phyloP scores from a whole-genome alignment of 2,888 invertebrate species.

The Ceraclea dissimilis region DNA sequence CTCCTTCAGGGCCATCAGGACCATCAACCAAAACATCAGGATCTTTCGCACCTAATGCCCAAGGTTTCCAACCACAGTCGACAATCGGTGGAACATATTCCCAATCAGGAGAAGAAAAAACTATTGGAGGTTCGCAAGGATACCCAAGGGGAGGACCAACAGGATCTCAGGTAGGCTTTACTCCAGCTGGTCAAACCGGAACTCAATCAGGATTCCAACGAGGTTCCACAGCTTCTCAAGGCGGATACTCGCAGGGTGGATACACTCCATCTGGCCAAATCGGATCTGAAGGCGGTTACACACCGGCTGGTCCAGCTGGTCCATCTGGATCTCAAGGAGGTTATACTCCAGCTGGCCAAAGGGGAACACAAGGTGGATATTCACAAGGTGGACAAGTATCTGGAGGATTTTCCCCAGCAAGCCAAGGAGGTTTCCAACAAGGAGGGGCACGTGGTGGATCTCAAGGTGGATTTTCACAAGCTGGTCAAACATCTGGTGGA shows the following conservation, averaged over 20 bases:
- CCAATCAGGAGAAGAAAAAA: neutral
- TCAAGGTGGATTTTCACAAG: constrained; percentile 17
- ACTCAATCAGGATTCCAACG: constrained; percentile 22
- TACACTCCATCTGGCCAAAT: neutral
- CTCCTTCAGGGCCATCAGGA: constrained; percentile 17
- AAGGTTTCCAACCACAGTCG: neutral
- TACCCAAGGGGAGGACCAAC: constrained; percentile 22
- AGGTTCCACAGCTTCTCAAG: neutral
- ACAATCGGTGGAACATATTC: neutral
- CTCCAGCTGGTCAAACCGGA: constrained; percentile 22
- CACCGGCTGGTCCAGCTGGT: constrained; percentile 13
- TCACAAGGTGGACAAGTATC: neutral
- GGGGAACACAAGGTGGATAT: neutral
- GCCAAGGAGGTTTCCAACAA: constrained; percentile 20
- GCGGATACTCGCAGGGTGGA: neutral
- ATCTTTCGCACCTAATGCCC: neutral
- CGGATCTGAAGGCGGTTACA: neutral
- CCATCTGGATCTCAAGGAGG: constrained; percentile 10
- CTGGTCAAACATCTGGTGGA: neutral
- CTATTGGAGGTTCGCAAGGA: constrained; percentile 20
- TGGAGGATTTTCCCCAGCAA: constrained; percentile 7
- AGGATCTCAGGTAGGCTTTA: constrained; percentile 19
- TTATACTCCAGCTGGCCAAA: neutral
- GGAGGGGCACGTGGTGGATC: constrained; percentile 13
- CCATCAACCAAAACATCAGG: constrained; percentile 7